Base-by-base conservation (phyloP, 2,888 invertebrate species). In the Metalampra italica region DNA sequence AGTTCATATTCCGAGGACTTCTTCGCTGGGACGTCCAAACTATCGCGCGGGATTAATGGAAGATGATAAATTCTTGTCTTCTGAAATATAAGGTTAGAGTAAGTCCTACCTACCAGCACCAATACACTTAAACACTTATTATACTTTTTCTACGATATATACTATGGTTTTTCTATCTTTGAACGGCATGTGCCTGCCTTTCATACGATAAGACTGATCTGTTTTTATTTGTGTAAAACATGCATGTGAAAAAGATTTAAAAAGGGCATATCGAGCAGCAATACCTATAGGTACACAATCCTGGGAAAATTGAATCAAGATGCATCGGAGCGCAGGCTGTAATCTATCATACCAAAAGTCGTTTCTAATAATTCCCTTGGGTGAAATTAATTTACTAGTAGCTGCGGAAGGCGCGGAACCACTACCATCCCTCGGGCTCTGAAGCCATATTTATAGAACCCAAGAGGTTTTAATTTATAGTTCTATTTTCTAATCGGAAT, bases 311-410 rank as follows among this genome's bases (percentile, higher is more conserved):
- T 39, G 7, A 22, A 36, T 39, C 15, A 39, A 15, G 39, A 39
- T 15, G 8, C 39, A 39, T 15, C 14, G 15, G 14, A 39, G n/a
- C 22, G 29, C 42, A 42, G 22, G 22, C 22, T 29, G 7, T n/a
- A 42, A 11, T 43, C n/a, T 22, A 36, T 39, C 44, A 47, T 44
- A 50, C 34, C 43, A 44, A 39, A 39, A 41, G 43, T 40, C 46
- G 49, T 60, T 54, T 56, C 56, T 68, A 72, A 71, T 74, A 78
- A 22, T 75, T 70, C 82, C 78, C 77, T 47, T 54, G 71, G 78
- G 82, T 74, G 69, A 75, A 78, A 85, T 83, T 78, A 80, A 82
- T 84, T 80, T 82, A 74, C 70, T 72, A 59, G 76, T 68, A 76
- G 75, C 73, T 57, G 64, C 65, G 65, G 71, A 68, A 78, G 72